Conservation (phyloP, 2,888 invertebrate genomes). For the Norana najaformis region DNA sequence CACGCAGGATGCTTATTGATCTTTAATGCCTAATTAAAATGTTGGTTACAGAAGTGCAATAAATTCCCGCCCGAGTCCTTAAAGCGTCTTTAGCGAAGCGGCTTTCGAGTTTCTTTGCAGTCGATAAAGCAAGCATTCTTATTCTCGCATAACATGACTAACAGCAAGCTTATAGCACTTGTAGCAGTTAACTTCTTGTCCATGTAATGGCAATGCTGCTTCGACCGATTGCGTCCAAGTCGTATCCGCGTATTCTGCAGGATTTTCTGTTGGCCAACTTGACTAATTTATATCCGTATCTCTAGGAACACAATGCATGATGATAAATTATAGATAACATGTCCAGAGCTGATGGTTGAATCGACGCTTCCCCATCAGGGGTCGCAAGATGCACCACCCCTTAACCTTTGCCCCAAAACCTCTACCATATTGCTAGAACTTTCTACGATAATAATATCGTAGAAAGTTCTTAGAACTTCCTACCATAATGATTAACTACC, state of each 20-base stretch:
- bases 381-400: not conserved
- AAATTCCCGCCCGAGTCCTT: not conserved
- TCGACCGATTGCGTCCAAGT: not conserved
- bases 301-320: not conserved
- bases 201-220: too few species aligned
- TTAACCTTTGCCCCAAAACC: not conserved
- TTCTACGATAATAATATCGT: not conserved
- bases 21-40: not conserved
- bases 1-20: not conserved
- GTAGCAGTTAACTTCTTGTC: not conserved
- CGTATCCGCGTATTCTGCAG: not conserved
- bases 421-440: not conserved
- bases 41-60: not conserved
- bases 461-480: too few species aligned
- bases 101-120: not conserved
- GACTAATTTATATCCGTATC: not conserved
- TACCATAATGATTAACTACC: too few species aligned
- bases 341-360: not conserved
- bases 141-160: not conserved
- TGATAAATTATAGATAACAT: not conserved
- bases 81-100: not conserved
- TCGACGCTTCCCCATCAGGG: not conserved
- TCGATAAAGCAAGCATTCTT: not conserved
- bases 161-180: not conserved
- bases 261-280: not conserved